A percentile compares a stretch with the other conserved stretches of the same genome.
Conservation (phyloP, 2,888 invertebrate genomes). For the Meghimatium bilineatum region DNA sequence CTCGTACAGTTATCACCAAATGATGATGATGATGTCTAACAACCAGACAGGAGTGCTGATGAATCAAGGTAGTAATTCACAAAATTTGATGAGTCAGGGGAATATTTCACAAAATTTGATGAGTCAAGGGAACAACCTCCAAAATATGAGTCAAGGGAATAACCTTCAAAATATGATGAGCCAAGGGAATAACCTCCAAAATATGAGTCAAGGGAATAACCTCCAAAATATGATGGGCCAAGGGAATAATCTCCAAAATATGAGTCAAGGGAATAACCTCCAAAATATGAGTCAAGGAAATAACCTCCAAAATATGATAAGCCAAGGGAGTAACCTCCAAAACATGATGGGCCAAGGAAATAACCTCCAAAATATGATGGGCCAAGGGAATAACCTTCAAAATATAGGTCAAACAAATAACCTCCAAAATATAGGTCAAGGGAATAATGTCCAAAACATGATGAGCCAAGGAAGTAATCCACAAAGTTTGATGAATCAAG, state of each 20-base stretch:
- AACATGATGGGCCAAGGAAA: slow-evolving; percentile 12
- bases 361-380: slow-evolving; percentile 7
- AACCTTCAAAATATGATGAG: slow-evolving; percentile 1
- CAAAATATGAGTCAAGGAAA: slow-evolving; percentile 20
- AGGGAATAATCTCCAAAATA: neutral
- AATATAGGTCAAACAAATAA: neutral
- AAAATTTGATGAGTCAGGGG: neutral
- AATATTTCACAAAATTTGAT: neutral
- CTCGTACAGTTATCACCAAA: slow-evolving; percentile 11
- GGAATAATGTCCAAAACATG: slow-evolving; percentile 8
- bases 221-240: neutral
- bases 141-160: slow-evolving; percentile 19
- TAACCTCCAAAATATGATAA: slow-evolving; percentile 4
- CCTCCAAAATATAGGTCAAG: neutral
- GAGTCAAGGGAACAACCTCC: neutral
- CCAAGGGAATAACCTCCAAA: slow-evolving; percentile 20
- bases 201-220: slow-evolving; percentile 7
- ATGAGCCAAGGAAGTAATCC: neutral
- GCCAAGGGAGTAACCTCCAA: slow-evolving; percentile 13
- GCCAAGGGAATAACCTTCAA: slow-evolving; percentile 7
- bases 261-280: neutral
- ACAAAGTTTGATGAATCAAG: neutral
- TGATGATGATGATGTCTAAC: neutral
- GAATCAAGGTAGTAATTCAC: neutral
- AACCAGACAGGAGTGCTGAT: neutral